Percentiles rank a stretch among this genome's conserved stretches.
Evolutionary conservation across 2,888 invertebrate species (phyloP).

Genomic region (Drosophila pegasa): DNA sequence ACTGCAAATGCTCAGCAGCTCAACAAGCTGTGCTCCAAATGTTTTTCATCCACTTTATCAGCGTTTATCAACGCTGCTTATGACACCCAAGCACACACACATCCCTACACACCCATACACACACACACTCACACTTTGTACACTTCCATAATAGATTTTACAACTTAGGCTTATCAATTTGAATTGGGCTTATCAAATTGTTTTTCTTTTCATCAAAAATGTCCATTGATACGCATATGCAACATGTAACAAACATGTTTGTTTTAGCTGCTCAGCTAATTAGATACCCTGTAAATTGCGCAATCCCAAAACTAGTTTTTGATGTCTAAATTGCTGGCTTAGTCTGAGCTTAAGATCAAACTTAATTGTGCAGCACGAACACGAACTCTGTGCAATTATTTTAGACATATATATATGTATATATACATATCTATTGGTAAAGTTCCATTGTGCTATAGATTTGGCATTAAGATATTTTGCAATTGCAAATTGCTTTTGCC

Average conservation of each 20-base stretch:
- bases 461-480: not conserved
- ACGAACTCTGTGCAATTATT: not conserved
- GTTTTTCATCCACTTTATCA: constrained; percentile 15
- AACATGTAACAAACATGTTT: not conserved
- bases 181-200: constrained; percentile 18
- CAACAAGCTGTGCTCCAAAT: constrained; percentile 24
- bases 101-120: not conserved
- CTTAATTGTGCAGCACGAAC: not conserved
- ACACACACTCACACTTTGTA: not conserved
- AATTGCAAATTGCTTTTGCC: not conserved
- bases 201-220: constrained; percentile 1
- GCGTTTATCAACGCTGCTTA: constrained; percentile 11
- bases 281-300: constrained; percentile 1
- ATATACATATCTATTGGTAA: not conserved
- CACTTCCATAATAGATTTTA: constrained; percentile 5
- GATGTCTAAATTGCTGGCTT: not conserved
- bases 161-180: constrained; percentile 18
- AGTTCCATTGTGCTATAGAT: not conserved
- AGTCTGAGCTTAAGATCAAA: not conserved
- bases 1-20: constrained; percentile 9
- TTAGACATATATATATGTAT: not conserved
- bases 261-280: not conserved
- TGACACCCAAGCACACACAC: not conserved
- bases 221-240: not conserved
- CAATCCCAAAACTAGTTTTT: not conserved